Conservation (phyloP, 2,113 vertebrate species). For the Prionailurus viverrinus region DNA sequence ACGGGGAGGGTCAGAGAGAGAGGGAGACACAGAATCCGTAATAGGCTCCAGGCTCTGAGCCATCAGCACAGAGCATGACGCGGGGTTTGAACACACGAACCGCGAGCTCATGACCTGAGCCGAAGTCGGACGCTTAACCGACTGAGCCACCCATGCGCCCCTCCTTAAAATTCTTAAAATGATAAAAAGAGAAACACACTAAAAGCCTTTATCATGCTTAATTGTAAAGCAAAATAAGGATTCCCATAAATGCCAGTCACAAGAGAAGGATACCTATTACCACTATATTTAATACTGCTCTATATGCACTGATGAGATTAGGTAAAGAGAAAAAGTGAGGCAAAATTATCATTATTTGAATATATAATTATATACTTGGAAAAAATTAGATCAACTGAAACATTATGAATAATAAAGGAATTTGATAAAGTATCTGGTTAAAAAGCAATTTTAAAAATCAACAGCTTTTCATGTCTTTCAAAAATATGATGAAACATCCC, state of each 20-base stretch:
- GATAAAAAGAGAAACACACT: background rate
- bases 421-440: background rate
- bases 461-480: background rate
- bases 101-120: too few species aligned
- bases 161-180: background rate
- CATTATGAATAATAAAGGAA: background rate
- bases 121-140: too few species aligned
- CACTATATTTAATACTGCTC: background rate
- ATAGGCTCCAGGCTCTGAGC: too few species aligned
- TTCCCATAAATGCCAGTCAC: background rate
- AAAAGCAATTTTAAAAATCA: background rate
- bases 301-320: background rate
- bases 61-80: too few species aligned
- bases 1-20: too few species aligned
- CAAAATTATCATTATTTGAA: slow-evolving; percentile 24
- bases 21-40: too few species aligned
- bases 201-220: background rate
- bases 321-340: background rate
- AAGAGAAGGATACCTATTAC: background rate
- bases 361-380: background rate
- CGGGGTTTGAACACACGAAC: too few species aligned
- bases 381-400: background rate
- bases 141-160: too few species aligned
- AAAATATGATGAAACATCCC: too few species aligned
- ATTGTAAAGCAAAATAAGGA: slow-evolving; percentile 18